Evolutionary conservation across 2,113 vertebrate genomes (phyloP), one percentile per base, ranked within the genome.

Genomic region (Silurus meridionalis): DNA sequence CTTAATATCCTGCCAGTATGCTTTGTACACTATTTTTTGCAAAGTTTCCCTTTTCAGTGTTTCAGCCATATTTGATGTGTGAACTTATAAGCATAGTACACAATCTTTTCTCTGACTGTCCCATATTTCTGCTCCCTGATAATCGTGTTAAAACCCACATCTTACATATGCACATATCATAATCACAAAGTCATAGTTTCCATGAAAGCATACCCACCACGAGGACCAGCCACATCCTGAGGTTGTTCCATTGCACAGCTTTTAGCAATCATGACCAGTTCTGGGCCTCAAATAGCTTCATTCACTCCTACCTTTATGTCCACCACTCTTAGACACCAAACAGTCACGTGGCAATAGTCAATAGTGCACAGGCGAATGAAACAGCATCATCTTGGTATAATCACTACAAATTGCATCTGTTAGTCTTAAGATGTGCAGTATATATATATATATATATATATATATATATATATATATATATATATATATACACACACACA

Each of bases 121-220:
- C 86, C 67, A 86, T 67, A 90, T 87, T 90, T 81, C 55, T 78
- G 77, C 78, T 84, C 21, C 83, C 81, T 11, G 17, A 88, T 82
- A 89, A 87, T 86, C 86, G 79, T 63, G 82, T 82, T 75, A 61
- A 80, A 86, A 87, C 89, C 85, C 88, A 88, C 86, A 85, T 86
- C 75, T 81, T 87, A 89, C 83, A 90, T 87, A 89, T 87, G 82
- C 83, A 87, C 80, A 82, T 87, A 90, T 84, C 84, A 87, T 86
- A 89, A 86, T 87, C 87, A 85, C 28, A 85, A 69, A 85, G 80
- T 87, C 87, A 90, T 74, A 90, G 84, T 90, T 90, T 90, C 89
- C 89, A 90, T 89, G 86, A 90, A 90, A 85, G 87, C 84, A 84
- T 84, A 84, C 67, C 89, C 87, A 90, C 89, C 87, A 90, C 15